A percentile compares a stretch with the other conserved stretches of the same genome.
These are phyloP conservation scores for Nannoperca obscura DNA, from an alignment of 2,797 vertebrate genomes.

Conservation along the genomic window DNA sequence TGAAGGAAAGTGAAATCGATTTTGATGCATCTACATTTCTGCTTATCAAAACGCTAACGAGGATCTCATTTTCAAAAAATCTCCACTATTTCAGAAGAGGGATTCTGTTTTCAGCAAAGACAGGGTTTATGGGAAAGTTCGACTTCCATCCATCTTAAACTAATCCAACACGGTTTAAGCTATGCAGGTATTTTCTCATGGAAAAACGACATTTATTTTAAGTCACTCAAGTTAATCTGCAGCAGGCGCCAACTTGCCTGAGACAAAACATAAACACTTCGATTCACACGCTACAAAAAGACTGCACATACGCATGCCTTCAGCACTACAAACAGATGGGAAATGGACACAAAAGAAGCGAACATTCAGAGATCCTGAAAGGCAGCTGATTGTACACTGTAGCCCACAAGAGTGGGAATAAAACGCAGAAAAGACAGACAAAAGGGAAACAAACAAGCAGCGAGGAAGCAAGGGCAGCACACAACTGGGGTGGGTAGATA, in stretches of 20 bases:
- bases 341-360: not conserved
- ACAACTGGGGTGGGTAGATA: not conserved
- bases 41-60: constrained; percentile 2
- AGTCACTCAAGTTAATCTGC: not conserved
- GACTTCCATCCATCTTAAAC: not conserved
- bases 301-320: constrained; percentile 7
- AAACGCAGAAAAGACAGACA: not conserved
- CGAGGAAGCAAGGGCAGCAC: not conserved
- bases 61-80: not conserved
- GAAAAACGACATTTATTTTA: not conserved
- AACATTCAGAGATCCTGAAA: not conserved
- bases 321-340: not conserved
- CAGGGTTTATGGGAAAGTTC: not conserved
- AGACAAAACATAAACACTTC: constrained; percentile 41
- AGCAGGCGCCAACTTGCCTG: constrained; percentile 39
- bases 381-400: not conserved
- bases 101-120: not conserved
- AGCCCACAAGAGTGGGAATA: not conserved
- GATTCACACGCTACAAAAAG: constrained; percentile 1
- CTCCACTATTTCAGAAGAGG: not conserved
- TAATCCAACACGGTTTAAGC: not conserved
- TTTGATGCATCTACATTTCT: constrained; percentile 1
- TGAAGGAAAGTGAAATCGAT: not conserved
- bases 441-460: not conserved
- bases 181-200: not conserved